These are phyloP conservation scores for Prorops nasuta DNA, from an alignment of 1,140 invertebrate species.

Conservation along the genomic window DNA sequence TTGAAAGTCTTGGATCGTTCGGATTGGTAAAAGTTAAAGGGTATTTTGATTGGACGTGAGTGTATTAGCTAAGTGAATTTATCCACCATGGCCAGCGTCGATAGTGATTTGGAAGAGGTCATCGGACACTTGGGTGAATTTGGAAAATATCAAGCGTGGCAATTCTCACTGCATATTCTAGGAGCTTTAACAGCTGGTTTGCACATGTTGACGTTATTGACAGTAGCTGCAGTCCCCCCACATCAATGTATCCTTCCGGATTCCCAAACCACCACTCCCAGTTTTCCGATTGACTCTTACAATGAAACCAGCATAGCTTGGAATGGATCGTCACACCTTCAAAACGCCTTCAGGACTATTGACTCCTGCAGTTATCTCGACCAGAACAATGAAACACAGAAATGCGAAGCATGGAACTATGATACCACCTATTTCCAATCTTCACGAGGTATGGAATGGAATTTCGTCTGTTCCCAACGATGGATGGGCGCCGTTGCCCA, in stretches of 20 bases:
- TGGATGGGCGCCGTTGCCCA: conserved; percentile 82
- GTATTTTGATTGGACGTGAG: too few relatives aligned
- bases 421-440: conserved; percentile 69
- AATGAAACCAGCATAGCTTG: neutral
- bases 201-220: conserved; percentile 76
- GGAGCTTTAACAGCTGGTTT: conserved; percentile 74
- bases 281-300: neutral
- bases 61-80: too few relatives aligned
- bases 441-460: conserved; percentile 77
- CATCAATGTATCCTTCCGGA: conserved; percentile 69
- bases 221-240: conserved; percentile 74
- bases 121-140: conserved; percentile 75
- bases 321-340: neutral
- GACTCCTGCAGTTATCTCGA: conserved; percentile 60
- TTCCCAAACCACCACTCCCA: neutral
- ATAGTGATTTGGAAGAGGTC: conserved; percentile 66
- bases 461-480: conserved; percentile 77
- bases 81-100: conserved; percentile 55
- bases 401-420: conserved; percentile 69
- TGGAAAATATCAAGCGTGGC: conserved; percentile 73
- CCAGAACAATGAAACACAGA: conserved; percentile 48
- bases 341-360: conserved; percentile 44
- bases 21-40: too few relatives aligned
- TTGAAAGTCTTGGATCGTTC: too few relatives aligned
- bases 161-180: conserved; percentile 73